Evolutionary conservation across 2,888 invertebrate genomes (phyloP).

Genomic region (Diploptera punctata): DNA sequence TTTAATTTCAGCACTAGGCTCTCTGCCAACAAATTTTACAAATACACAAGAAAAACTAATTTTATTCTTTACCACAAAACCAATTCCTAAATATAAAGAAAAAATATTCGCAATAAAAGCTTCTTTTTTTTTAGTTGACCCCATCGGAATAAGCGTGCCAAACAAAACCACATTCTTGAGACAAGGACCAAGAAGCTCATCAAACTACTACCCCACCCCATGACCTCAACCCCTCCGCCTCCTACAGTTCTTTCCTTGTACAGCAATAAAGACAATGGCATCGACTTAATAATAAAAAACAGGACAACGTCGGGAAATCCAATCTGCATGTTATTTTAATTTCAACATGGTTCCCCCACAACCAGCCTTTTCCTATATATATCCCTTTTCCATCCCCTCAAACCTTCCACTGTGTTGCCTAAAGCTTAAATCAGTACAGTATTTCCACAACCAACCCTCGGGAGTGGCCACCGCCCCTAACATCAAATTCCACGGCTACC

Average conservation of each 20-base stretch:
- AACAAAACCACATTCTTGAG: background rate
- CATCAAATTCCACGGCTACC: constrained; percentile 1
- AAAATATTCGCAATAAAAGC: background rate
- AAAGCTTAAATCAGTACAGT: constrained; percentile 32
- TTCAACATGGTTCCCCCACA: constrained; percentile 24
- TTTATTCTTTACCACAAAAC: background rate
- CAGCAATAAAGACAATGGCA: constrained; percentile 16
- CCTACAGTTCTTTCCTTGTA: background rate
- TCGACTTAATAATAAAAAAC: constrained; percentile 1
- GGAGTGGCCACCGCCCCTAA: background rate
- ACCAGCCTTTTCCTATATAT: no score
- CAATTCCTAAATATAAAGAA: background rate
- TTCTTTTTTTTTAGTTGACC: constrained; percentile 12
- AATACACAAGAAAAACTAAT: background rate
- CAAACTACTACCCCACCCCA: no score
- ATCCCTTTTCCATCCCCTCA: background rate
- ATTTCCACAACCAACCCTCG: constrained; percentile 12
- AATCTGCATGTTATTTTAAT: constrained; percentile 41
- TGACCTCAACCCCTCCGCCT: background rate
- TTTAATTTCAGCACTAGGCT: background rate
- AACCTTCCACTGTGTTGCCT: background rate
- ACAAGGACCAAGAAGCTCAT: background rate
- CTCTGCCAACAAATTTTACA: background rate
- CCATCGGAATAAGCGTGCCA: background rate
- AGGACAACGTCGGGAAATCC: constrained; percentile 32